A percentile compares a stretch with the other conserved stretches of the same genome.
Evolutionary conservation across 1,140 invertebrate genomes (phyloP).

Genomic region (Copidosoma floridanum): DNA sequence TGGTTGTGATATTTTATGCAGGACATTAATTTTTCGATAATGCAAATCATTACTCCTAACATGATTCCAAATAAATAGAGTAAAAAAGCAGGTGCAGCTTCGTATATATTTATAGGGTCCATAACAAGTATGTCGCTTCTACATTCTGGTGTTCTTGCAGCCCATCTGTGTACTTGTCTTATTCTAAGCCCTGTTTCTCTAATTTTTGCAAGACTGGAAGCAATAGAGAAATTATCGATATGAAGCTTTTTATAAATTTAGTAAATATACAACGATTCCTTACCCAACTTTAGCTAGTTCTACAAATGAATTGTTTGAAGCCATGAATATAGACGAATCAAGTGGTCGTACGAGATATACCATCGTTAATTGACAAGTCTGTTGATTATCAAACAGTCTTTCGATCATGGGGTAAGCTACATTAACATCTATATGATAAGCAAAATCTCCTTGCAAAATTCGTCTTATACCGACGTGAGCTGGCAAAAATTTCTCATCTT

Average conservation of each 20-base stretch:
- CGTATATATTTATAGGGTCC: slow-evolving; percentile 35
- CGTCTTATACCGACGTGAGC: slow-evolving; percentile 24
- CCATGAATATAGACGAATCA: slow-evolving; percentile 27
- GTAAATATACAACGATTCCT: not conserved
- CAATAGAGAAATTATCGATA: not conserved
- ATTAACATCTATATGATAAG: slow-evolving; percentile 32
- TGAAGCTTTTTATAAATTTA: slow-evolving; percentile 27
- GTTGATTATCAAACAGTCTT: slow-evolving; percentile 32
- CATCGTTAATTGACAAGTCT: slow-evolving; percentile 33
- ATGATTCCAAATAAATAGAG: slow-evolving; percentile 28
- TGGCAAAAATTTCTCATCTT: slow-evolving; percentile 16
- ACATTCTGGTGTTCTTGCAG: slow-evolving; percentile 38
- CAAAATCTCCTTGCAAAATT: slow-evolving; percentile 24
- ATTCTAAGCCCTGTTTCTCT: slow-evolving; percentile 32
- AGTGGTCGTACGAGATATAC: slow-evolving; percentile 26
- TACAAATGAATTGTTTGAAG: slow-evolving; percentile 27
- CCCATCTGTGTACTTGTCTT: slow-evolving; percentile 37
- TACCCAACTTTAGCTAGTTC: slow-evolving; percentile 34
- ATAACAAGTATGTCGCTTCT: slow-evolving; percentile 30
- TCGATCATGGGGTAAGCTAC: slow-evolving; percentile 31
- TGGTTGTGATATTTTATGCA: slow-evolving; percentile 7
- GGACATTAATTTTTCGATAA: slow-evolving; percentile 23
- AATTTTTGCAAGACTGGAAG: slow-evolving; percentile 29
- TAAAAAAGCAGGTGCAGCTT: slow-evolving; percentile 37
- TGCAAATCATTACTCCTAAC: slow-evolving; percentile 24